These are phyloP conservation scores for Chaetodon trifasciatus DNA, from an alignment of 2,797 vertebrate genomes.

Conservation along the genomic window DNA sequence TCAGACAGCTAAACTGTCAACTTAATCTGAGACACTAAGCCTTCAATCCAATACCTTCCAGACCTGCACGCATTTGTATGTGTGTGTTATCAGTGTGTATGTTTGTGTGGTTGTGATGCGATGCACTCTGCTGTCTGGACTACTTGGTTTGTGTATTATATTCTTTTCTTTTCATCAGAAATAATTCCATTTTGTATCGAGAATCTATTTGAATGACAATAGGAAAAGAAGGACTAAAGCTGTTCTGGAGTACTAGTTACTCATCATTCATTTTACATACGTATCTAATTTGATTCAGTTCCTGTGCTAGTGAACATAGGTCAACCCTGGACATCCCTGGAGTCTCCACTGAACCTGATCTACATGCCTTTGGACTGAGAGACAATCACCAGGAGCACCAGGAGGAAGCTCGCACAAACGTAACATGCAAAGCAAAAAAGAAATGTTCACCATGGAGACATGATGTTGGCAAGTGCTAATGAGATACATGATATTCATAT, in stretches of 20 bases:
- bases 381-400: neutral
- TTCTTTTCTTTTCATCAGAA: neutral
- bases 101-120: neutral
- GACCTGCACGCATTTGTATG: constrained; percentile 42
- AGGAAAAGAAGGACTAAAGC: neutral
- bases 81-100: constrained; percentile 29
- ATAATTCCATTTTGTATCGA: neutral
- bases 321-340: constrained; percentile 1
- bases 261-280: constrained; percentile 4
- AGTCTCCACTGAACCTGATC: neutral
- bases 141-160: neutral
- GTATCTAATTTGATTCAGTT: neutral
- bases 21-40: constrained; percentile 81
- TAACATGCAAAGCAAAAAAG: neutral
- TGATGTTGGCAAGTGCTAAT: constrained; percentile 35
- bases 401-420: neutral
- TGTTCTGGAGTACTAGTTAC: neutral
- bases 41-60: constrained; percentile 78
- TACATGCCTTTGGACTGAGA: neutral
- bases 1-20: constrained; percentile 69
- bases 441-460: constrained; percentile 2
- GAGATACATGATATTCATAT: constrained; percentile 40
- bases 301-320: neutral
- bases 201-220: neutral
- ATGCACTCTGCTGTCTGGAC: constrained; percentile 14